Percentiles rank a stretch among this genome's conserved stretches.
Evolutionary conservation across 1,140 invertebrate species (phyloP).

Genomic region (Lepidostoma basale): DNA sequence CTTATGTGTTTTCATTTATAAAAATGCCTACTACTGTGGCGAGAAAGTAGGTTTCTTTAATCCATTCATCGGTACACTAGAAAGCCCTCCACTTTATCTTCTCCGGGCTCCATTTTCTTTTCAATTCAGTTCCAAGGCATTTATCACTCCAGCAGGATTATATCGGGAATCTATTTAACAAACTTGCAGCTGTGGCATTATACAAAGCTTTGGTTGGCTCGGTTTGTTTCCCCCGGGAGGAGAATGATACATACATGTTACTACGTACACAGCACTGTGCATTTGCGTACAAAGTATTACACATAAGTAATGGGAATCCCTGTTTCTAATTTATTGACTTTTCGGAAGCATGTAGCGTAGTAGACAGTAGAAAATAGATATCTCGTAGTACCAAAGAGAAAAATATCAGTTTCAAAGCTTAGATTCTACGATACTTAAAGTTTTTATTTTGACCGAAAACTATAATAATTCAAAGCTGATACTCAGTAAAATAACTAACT

Average conservation of each 20-base stretch:
- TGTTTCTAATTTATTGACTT: too few relatives aligned
- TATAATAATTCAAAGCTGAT: too few relatives aligned
- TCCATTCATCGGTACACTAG: constrained; percentile 14
- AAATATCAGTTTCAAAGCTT: too few relatives aligned
- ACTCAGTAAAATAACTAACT: too few relatives aligned
- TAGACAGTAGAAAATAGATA: too few relatives aligned
- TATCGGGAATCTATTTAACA: constrained; percentile 30
- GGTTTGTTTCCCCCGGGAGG: constrained; percentile 1
- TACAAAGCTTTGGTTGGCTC: constrained; percentile 1
- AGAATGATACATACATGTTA: not conserved
- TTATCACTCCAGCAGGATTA: constrained; percentile 16
- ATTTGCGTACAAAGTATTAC: too few relatives aligned
- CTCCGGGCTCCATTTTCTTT: constrained; percentile 21
- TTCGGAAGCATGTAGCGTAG: too few relatives aligned
- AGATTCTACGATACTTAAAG: too few relatives aligned
- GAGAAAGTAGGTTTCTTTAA: constrained; percentile 9
- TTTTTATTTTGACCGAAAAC: too few relatives aligned
- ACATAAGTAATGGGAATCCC: too few relatives aligned
- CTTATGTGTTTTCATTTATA: too few relatives aligned
- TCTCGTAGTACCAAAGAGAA: too few relatives aligned
- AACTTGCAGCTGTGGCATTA: constrained; percentile 18
- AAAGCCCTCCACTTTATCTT: constrained; percentile 16
- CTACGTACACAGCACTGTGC: not conserved
- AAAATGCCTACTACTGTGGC: not conserved
- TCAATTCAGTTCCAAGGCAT: constrained; percentile 17